Evolutionary conservation across 2,113 vertebrate species (phyloP).

Genomic region (Muntiacus reevesi): DNA sequence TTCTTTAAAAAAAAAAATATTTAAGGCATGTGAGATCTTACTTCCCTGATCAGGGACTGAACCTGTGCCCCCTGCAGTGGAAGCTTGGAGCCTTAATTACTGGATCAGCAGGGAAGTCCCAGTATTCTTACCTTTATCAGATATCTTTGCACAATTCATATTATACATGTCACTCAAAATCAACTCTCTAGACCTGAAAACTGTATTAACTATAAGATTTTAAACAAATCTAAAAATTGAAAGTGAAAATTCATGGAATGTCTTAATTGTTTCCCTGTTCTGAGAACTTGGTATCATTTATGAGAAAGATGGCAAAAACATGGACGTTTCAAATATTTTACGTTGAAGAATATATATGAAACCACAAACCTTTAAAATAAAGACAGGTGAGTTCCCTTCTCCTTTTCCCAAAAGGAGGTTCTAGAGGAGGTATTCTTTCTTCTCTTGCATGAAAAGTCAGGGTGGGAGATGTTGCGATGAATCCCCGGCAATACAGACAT

Average conservation of each 20-base stretch:
- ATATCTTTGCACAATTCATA: background rate
- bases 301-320: background rate
- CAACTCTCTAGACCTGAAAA: background rate
- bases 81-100: background rate
- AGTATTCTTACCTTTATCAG: background rate
- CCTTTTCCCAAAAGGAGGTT: background rate
- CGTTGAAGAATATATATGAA: background rate
- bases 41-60: background rate
- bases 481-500: background rate
- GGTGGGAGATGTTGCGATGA: background rate
- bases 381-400: background rate
- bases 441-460: background rate
- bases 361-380: background rate
- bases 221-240: background rate
- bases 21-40: background rate
- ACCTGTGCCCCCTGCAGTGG: background rate
- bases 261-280: background rate
- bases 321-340: background rate
- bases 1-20: background rate
- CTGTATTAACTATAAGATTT: background rate
- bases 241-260: background rate
- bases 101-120: background rate
- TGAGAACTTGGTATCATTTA: background rate
- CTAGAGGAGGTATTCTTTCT: background rate
- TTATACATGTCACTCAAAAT: background rate